These are phyloP conservation scores for Luperina nickerlii DNA, from an alignment of 2,888 invertebrate species.

Conservation along the genomic window DNA sequence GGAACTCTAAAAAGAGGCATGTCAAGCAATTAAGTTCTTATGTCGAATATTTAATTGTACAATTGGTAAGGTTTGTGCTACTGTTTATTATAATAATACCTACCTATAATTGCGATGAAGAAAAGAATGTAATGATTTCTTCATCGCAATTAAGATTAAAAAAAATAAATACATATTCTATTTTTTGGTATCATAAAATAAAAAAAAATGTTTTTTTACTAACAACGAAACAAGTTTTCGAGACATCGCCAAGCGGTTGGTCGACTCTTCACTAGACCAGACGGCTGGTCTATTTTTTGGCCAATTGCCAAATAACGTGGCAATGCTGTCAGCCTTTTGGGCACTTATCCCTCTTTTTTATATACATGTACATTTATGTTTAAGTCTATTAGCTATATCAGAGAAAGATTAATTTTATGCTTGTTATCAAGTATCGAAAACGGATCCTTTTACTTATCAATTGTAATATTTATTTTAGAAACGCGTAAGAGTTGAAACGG, in stretches of 20 bases:
- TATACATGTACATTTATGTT: background rate
- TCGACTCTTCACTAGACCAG: no score
- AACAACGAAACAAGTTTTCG: background rate
- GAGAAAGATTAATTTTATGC: background rate
- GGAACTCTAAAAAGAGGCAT: background rate
- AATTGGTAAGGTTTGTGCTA: background rate
- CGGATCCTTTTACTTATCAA: background rate
- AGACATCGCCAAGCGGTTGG: background rate
- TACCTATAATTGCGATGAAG: constrained; percentile 8
- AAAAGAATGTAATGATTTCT: constrained; percentile 5
- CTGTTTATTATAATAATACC: background rate
- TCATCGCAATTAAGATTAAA: background rate
- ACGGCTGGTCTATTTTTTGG: background rate
- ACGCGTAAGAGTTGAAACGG: background rate
- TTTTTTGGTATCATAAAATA: background rate
- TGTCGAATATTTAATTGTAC: constrained; percentile 9
- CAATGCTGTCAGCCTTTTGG: background rate
- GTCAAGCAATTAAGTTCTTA: background rate
- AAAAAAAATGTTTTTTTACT: background rate
- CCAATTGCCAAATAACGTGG: background rate
- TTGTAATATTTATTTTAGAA: background rate
- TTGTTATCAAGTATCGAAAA: background rate
- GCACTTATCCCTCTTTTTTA: background rate
- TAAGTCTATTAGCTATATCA: no score
- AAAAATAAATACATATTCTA: background rate